Evolutionary conservation across 1,140 invertebrate species (phyloP).

Genomic region (Achatina immaculata): DNA sequence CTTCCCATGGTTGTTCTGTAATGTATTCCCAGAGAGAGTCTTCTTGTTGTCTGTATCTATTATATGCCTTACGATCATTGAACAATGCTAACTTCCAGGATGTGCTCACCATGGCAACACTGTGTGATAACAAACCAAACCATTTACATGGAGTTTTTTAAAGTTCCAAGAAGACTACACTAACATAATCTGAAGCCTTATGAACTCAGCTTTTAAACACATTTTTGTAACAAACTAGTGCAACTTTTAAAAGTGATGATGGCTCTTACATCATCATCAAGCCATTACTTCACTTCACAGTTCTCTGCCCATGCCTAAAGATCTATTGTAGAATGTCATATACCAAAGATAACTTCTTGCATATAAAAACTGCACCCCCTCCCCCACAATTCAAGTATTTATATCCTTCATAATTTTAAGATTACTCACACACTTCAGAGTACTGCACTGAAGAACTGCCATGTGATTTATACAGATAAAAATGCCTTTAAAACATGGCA

Average conservation of each 20-base stretch:
- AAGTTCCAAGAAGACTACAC: not conserved
- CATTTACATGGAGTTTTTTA: not conserved
- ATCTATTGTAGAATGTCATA: too few species aligned
- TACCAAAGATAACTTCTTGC: too few species aligned
- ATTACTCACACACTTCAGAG: too few species aligned
- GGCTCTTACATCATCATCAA: not conserved
- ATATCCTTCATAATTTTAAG: too few species aligned
- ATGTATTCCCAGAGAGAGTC: too few species aligned
- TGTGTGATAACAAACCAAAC: not conserved
- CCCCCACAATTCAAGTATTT: too few species aligned
- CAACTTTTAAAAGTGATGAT: not conserved
- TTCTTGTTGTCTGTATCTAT: slow-evolving; percentile 2
- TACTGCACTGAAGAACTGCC: too few species aligned
- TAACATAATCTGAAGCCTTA: not conserved
- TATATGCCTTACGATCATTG: slow-evolving; percentile 16
- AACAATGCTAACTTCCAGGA: not conserved
- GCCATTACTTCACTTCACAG: not conserved
- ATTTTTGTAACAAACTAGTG: not conserved
- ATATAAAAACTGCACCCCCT: too few species aligned
- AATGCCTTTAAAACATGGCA: too few species aligned
- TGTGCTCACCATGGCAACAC: not conserved
- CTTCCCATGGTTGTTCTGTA: not conserved
- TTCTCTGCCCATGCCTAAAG: too few species aligned
- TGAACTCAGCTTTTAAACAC: not conserved
- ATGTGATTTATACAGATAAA: too few species aligned